Evolutionary conservation across 2,888 invertebrate species (phyloP).

Genomic region (Synergus gifuensis): DNA sequence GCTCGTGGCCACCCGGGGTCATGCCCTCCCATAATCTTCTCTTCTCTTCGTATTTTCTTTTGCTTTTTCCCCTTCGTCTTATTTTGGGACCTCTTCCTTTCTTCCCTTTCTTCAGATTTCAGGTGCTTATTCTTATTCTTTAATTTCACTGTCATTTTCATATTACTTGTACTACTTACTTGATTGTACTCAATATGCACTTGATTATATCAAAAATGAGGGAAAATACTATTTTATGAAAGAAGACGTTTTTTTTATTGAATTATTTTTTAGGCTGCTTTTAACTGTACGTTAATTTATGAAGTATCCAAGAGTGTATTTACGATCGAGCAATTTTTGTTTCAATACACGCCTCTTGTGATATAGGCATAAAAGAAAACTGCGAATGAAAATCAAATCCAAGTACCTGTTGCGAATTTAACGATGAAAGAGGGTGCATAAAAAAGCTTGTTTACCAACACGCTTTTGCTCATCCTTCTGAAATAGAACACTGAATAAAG

Average conservation of each 20-base stretch:
- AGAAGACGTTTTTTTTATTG: not conserved
- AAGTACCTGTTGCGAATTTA: constrained; percentile 29
- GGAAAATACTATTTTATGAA: not conserved
- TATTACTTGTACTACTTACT: no score
- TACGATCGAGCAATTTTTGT: constrained; percentile 20
- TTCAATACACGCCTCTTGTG: not conserved
- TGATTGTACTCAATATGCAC: no score
- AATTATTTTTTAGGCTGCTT: not conserved
- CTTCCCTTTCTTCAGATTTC: constrained; percentile 43
- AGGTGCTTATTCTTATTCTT: not conserved
- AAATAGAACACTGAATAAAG: not conserved
- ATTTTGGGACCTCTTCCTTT: constrained; percentile 45
- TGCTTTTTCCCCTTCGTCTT: constrained; percentile 47
- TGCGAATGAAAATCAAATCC: constrained; percentile 17
- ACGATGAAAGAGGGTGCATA: constrained; percentile 7
- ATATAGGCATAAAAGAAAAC: constrained; percentile 16
- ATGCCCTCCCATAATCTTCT: constrained; percentile 75
- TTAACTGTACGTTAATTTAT: not conserved
- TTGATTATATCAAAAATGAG: no score
- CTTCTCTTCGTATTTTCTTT: constrained; percentile 57
- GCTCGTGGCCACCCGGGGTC: constrained; percentile 75
- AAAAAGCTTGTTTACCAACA: constrained; percentile 13
- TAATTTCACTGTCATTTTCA: no score
- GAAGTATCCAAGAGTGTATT: not conserved
- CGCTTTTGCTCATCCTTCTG: not conserved